phyloP scores from a whole-genome alignment of 2,888 invertebrate genomes.

The Temnothorax ravouxi region DNA sequence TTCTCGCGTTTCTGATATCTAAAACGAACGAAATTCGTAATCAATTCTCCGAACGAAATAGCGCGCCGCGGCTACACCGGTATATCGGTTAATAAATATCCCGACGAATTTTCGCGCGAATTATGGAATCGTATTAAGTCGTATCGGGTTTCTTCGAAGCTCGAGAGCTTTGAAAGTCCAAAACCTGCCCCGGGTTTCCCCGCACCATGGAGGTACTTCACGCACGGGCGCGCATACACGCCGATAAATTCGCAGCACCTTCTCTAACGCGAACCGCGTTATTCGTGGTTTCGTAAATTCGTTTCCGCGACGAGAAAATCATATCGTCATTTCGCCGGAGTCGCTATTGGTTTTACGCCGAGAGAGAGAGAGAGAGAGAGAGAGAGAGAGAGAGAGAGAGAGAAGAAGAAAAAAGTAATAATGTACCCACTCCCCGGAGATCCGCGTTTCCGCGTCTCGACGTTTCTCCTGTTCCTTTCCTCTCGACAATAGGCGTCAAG shows the following conservation, averaged over 20 bases:
- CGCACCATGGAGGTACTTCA: conserved; percentile 23
- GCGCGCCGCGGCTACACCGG: neutral
- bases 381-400: conserved; percentile 13
- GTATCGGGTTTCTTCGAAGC: conserved; percentile 48
- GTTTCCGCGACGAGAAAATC: conserved; percentile 74
- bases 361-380: conserved; percentile 59
- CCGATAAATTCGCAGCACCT: conserved; percentile 56
- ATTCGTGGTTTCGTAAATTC: conserved; percentile 69
- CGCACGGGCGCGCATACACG: conserved; percentile 58
- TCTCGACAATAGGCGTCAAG: conserved; percentile 65
- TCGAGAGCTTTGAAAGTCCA: conserved; percentile 45
- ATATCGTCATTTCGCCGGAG: conserved; percentile 68
- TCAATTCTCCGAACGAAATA: neutral
- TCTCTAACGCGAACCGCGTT: conserved; percentile 35
- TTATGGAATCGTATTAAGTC: conserved; percentile 51
- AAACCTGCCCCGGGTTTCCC: conserved; percentile 17
- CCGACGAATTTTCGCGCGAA: conserved; percentile 21
- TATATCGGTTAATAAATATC: conserved; percentile 39
- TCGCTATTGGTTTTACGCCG: conserved; percentile 61
- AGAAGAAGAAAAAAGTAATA: conserved; percentile 74
- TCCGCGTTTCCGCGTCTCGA: conserved; percentile 26
- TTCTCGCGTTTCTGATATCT: neutral
- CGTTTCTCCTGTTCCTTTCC: neutral
- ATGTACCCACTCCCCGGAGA: conserved; percentile 50
- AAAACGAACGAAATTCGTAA: conserved; percentile 13